Conservation (phyloP, 2,797 vertebrate genomes). For the Falco naumanni region DNA sequence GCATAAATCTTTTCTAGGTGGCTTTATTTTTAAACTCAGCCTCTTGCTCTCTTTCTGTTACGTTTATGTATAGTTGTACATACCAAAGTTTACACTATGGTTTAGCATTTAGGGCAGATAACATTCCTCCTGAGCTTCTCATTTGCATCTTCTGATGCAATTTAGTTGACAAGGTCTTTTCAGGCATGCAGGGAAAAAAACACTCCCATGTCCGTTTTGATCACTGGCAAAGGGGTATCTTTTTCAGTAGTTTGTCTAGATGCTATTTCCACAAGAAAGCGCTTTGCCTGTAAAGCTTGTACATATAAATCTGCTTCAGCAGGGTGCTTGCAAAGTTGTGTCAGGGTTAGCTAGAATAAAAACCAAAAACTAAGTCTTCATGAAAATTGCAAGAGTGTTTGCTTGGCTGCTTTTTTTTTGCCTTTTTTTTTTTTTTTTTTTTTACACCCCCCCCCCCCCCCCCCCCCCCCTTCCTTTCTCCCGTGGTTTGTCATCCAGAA, state of each 20-base stretch:
- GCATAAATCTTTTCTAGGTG: background rate
- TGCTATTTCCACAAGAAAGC: constrained; percentile 46
- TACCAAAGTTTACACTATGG: background rate
- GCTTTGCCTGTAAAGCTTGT: background rate
- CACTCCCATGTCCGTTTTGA: background rate
- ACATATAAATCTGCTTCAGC: constrained; percentile 5
- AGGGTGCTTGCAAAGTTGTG: constrained; percentile 29
- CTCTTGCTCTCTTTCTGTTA: background rate
- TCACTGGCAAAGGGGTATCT: constrained; percentile 3
- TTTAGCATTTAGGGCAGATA: background rate
- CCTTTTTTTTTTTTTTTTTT: background rate
- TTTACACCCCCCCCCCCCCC: too few relatives aligned
- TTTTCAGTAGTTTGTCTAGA: constrained; percentile 13
- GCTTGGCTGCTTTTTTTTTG: background rate
- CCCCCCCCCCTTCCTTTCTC: background rate
- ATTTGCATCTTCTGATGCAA: constrained; percentile 21
- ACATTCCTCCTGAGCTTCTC: background rate
- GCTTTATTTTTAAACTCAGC: background rate
- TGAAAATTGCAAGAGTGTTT: constrained; percentile 8
- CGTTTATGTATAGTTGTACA: background rate
- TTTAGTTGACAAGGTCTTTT: constrained; percentile 42
- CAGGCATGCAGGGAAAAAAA: background rate
- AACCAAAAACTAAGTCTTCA: background rate
- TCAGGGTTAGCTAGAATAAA: constrained; percentile 11
- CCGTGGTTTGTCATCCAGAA: constrained; percentile 63